Conservation (phyloP, 2,888 invertebrate species). For the Drosophila nr. medialis region DNA sequence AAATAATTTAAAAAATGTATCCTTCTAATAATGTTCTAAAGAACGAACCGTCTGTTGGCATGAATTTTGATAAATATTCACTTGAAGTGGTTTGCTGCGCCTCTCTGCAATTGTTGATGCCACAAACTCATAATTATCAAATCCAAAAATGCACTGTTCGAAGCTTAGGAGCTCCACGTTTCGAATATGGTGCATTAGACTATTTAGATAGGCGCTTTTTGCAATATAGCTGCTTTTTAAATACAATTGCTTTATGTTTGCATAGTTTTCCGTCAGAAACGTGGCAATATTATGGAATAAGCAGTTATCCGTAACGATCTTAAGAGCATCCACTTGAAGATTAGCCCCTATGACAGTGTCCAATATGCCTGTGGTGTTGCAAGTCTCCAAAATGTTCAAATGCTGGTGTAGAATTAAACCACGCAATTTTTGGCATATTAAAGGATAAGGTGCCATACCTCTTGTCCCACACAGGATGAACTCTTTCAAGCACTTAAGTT, state of each 20-base stretch:
- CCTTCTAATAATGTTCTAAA: neutral
- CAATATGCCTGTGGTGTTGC: slow-evolving; percentile 12
- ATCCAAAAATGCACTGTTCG: slow-evolving; percentile 51
- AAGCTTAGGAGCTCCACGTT: slow-evolving; percentile 46
- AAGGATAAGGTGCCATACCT: slow-evolving; percentile 6
- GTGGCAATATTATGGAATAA: slow-evolving; percentile 18
- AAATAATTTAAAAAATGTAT: neutral
- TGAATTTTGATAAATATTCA: slow-evolving; percentile 46
- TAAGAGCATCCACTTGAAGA: slow-evolving; percentile 42
- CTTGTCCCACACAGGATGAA: slow-evolving; percentile 30
- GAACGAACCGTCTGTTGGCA: slow-evolving; percentile 23
- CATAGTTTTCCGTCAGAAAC: slow-evolving; percentile 13
- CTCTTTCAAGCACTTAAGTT: slow-evolving; percentile 38
- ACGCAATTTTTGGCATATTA: slow-evolving; percentile 24
- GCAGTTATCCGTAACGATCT: slow-evolving; percentile 49
- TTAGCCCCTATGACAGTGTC: slow-evolving; percentile 14
- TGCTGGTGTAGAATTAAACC: slow-evolving; percentile 2
- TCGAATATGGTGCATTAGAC: slow-evolving; percentile 28
- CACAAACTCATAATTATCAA: slow-evolving; percentile 45
- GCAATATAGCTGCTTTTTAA: slow-evolving; percentile 45
- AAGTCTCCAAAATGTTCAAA: slow-evolving; percentile 32
- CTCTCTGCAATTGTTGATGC: slow-evolving; percentile 22
- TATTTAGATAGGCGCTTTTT: slow-evolving; percentile 15
- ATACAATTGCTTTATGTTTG: slow-evolving; percentile 38
- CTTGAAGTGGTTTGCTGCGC: slow-evolving; percentile 22